These are phyloP conservation scores for Notolabrus celidotus DNA, from an alignment of 2,797 vertebrate species.

Conservation along the genomic window DNA sequence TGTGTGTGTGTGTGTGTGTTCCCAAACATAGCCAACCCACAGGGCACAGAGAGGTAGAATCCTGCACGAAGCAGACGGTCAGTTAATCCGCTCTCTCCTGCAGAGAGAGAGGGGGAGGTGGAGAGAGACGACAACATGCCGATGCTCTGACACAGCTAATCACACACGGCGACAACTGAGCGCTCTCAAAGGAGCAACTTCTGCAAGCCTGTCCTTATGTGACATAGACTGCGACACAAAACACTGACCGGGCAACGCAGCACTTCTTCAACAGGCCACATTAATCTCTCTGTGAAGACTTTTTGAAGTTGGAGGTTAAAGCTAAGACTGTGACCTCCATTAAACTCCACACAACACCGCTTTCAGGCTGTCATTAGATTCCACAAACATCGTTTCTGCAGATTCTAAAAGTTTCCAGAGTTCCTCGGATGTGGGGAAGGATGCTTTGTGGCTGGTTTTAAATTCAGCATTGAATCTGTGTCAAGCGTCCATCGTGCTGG, in stretches of 20 bases:
- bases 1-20: conserved; percentile 18
- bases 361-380: too few relatives aligned
- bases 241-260: conserved; percentile 9
- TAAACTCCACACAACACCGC: not conserved
- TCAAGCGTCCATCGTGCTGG: too few relatives aligned
- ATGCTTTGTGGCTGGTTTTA: not conserved
- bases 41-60: conserved; percentile 46
- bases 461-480: not conserved
- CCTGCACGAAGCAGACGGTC: conserved; percentile 64
- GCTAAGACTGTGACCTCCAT: not conserved
- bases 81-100: conserved; percentile 70
- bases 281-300: not conserved
- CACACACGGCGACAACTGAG: conserved; percentile 46
- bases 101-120: conserved; percentile 52
- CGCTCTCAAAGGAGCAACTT: conserved; percentile 38
- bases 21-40: conserved; percentile 49
- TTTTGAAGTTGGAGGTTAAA: not conserved
- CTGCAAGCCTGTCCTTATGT: conserved; percentile 32
- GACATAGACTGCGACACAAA: conserved; percentile 17
- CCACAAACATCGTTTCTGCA: too few relatives aligned
- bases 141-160: conserved; percentile 68
- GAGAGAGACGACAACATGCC: conserved; percentile 47
- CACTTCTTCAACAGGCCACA: not conserved
- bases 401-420: too few relatives aligned
- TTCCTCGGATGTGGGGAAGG: too few relatives aligned